phyloP scores from a whole-genome alignment of 2,113 vertebrate species.

The Mionectes macconnelli region DNA sequence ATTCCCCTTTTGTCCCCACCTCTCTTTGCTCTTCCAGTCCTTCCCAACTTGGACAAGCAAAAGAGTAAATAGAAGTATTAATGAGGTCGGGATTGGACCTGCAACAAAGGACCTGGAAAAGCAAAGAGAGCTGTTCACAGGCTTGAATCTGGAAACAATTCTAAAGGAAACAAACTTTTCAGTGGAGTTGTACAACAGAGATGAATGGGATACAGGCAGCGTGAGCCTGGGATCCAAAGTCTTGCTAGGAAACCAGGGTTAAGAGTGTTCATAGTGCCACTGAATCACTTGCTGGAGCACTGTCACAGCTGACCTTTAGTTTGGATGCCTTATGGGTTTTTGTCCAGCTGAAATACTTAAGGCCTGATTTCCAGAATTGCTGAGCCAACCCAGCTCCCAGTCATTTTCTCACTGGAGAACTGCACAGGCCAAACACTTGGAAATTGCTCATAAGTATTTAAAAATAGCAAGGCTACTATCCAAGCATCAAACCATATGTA shows the following conservation, averaged over 20 bases:
- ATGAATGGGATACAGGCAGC: neutral
- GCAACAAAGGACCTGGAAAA: slow-evolving; percentile 6
- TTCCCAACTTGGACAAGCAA: neutral
- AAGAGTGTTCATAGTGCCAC: neutral
- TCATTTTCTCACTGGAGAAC: neutral
- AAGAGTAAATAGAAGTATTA: slow-evolving; percentile 11
- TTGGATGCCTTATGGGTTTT: neutral
- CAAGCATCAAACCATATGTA: neutral
- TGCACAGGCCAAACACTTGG: neutral
- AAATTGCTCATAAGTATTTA: neutral
- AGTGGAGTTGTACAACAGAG: neutral
- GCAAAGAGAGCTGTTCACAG: neutral
- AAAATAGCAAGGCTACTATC: neutral
- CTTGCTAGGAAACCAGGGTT: neutral
- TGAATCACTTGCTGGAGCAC: neutral
- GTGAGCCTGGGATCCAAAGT: neutral
- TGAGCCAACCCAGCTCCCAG: neutral
- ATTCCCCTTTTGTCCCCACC: neutral
- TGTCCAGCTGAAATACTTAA: neutral
- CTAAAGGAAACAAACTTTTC: neutral
- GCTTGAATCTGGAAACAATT: neutral
- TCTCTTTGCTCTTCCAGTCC: neutral
- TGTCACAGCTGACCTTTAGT: neutral
- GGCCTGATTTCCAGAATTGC: neutral
- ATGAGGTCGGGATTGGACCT: neutral